Conservation (phyloP, 1,140 invertebrate genomes). For the Drosophila truncata region DNA sequence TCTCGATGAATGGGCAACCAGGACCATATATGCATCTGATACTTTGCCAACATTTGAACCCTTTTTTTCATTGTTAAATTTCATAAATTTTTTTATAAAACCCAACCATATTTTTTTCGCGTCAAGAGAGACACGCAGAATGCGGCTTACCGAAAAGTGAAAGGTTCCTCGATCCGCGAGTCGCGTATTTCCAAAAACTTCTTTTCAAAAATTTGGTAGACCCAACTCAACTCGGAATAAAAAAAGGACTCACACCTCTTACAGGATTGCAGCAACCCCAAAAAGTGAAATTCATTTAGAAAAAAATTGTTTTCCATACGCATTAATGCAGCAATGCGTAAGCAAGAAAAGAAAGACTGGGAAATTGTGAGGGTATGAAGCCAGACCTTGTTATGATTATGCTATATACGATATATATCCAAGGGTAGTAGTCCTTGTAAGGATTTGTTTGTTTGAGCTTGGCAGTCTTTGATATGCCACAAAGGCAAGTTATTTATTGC, state of each 20-base stretch:
- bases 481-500: slow-evolving; percentile 35
- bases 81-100: slow-evolving; percentile 54
- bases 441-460: slow-evolving; percentile 9
- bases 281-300: slow-evolving; percentile 53
- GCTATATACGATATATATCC: not conserved
- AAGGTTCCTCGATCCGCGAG: slow-evolving; percentile 63
- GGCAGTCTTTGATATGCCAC: slow-evolving; percentile 39
- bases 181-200: slow-evolving; percentile 54
- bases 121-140: slow-evolving; percentile 76
- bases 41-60: slow-evolving; percentile 20
- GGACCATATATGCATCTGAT: slow-evolving; percentile 34
- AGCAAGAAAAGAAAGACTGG: slow-evolving; percentile 16
- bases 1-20: slow-evolving; percentile 31
- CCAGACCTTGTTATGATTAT: slow-evolving; percentile 40
- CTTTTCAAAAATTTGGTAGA: slow-evolving; percentile 56
- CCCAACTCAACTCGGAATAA: slow-evolving; percentile 15
- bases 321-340: slow-evolving; percentile 82
- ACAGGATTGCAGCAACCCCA: slow-evolving; percentile 55
- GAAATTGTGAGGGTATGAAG: slow-evolving; percentile 5
- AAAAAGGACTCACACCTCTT: slow-evolving; percentile 8
- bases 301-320: slow-evolving; percentile 76
- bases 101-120: slow-evolving; percentile 19
- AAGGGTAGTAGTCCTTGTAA: slow-evolving; percentile 34
- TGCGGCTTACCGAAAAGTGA: slow-evolving; percentile 71
- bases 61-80: slow-evolving; percentile 55